Conservation (phyloP, 2,888 invertebrate genomes). For the Ophioninae sp. region DNA sequence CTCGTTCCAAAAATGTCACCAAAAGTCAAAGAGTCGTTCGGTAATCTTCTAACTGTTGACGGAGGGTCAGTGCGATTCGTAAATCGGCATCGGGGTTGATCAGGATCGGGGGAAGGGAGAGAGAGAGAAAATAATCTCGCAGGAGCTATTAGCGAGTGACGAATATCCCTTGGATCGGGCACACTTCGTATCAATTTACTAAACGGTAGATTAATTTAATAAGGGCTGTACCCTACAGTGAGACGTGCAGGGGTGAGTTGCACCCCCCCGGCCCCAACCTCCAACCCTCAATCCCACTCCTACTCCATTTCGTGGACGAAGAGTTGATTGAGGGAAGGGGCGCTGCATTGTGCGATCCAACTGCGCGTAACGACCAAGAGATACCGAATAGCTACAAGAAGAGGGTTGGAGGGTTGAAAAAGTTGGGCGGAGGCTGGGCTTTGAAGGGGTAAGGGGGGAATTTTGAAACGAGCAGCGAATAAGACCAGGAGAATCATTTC, state of each 20-base stretch:
- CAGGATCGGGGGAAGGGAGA: too few relatives aligned
- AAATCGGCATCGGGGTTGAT: too few relatives aligned
- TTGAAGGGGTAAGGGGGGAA: constrained; percentile 45
- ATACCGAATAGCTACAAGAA: constrained; percentile 32
- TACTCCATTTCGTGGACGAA: constrained; percentile 13
- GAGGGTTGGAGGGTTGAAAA: neutral
- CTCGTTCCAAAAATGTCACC: neutral
- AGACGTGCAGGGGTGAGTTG: constrained; percentile 4
- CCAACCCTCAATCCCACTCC: too few relatives aligned
- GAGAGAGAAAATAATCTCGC: constrained; percentile 28
- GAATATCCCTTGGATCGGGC: constrained; percentile 68
- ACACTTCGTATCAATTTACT: constrained; percentile 76
- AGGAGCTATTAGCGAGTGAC: constrained; percentile 65
- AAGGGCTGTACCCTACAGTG: constrained; percentile 67
- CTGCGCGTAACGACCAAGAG: constrained; percentile 7
- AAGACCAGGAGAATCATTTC: constrained; percentile 68
- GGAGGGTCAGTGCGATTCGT: constrained; percentile 6
- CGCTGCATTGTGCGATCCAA: constrained; percentile 26
- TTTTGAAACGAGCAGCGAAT: constrained; percentile 55
- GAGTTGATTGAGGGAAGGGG: constrained; percentile 65
- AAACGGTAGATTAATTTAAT: constrained; percentile 79
- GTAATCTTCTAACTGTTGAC: constrained; percentile 35
- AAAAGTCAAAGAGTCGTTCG: constrained; percentile 37
- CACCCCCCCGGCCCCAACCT: too few relatives aligned
- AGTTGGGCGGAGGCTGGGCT: constrained; percentile 49